Conservation (phyloP, 2,113 vertebrate genomes). For the Takifugu bimaculatus region DNA sequence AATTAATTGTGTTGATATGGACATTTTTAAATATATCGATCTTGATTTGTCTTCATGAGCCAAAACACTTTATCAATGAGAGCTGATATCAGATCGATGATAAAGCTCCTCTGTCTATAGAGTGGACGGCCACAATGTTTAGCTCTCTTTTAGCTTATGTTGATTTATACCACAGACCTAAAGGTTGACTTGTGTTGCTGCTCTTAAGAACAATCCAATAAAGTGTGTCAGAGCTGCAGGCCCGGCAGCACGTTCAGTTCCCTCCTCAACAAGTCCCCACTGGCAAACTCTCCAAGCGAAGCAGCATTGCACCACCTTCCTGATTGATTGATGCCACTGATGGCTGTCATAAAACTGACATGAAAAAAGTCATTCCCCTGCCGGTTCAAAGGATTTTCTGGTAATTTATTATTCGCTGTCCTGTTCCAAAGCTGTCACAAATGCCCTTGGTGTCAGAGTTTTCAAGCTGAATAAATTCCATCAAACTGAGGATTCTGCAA, state of each 20-base stretch:
- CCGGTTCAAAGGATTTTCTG: conserved; percentile 53
- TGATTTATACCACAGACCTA: neutral
- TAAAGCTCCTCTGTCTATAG: no score
- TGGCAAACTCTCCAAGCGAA: conserved; percentile 44
- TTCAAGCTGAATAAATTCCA: conserved; percentile 30
- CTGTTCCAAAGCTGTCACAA: conserved; percentile 44
- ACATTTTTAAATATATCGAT: no score
- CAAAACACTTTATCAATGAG: no score
- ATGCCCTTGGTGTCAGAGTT: conserved; percentile 52
- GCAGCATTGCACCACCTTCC: conserved; percentile 48
- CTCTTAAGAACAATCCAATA: conserved; percentile 16
- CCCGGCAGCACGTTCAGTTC: conserved; percentile 15
- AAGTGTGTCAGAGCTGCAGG: conserved; percentile 9
- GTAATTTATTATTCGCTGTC: conserved; percentile 49
- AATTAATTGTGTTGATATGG: no score
- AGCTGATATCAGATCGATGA: no score
- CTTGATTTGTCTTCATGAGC: no score
- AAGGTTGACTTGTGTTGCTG: neutral
- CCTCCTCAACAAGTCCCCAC: conserved; percentile 20
- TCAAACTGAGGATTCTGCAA: conserved; percentile 34
- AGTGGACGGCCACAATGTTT: neutral
- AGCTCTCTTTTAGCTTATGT: neutral
- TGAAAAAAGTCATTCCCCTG: conserved; percentile 44
- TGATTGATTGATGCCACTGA: conserved; percentile 49
- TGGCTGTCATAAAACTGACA: conserved; percentile 54